These are phyloP conservation scores for Tokudaia muenninki DNA, from an alignment of 2,797 vertebrate genomes.

Conservation along the genomic window DNA sequence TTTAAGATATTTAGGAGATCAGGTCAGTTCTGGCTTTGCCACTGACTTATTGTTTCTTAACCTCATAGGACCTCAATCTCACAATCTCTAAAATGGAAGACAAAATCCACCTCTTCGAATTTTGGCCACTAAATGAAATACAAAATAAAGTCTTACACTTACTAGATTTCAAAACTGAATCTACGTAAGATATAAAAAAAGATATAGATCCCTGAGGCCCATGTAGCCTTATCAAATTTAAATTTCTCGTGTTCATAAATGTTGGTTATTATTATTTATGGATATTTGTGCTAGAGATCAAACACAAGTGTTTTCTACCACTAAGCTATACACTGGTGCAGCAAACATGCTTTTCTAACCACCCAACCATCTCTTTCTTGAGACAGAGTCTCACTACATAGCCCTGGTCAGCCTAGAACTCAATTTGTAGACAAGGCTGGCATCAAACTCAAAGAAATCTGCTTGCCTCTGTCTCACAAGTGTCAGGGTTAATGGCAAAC, in stretches of 20 bases:
- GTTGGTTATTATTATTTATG: neutral
- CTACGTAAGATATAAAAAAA: neutral
- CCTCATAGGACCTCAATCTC: neutral
- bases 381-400: neutral
- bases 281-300: neutral
- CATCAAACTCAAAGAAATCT: neutral
- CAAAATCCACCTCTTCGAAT: neutral
- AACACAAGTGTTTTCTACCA: neutral
- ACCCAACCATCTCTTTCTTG: neutral
- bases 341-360: neutral
- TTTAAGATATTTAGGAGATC: slow-evolving; percentile 23
- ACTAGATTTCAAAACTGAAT: slow-evolving; percentile 43
- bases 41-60: slow-evolving; percentile 10
- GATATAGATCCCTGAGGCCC: neutral
- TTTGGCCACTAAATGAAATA: slow-evolving; percentile 3
- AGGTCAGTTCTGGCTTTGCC: slow-evolving; percentile 3
- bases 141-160: neutral
- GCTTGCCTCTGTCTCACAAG: neutral
- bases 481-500: too few species aligned
- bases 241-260: neutral
- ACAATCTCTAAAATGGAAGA: neutral
- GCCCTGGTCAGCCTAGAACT: neutral
- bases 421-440: neutral
- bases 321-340: neutral
- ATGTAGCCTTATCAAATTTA: neutral